Base-by-base conservation (phyloP, 2,888 invertebrate species). In the Steinernema carpocapsae region DNA sequence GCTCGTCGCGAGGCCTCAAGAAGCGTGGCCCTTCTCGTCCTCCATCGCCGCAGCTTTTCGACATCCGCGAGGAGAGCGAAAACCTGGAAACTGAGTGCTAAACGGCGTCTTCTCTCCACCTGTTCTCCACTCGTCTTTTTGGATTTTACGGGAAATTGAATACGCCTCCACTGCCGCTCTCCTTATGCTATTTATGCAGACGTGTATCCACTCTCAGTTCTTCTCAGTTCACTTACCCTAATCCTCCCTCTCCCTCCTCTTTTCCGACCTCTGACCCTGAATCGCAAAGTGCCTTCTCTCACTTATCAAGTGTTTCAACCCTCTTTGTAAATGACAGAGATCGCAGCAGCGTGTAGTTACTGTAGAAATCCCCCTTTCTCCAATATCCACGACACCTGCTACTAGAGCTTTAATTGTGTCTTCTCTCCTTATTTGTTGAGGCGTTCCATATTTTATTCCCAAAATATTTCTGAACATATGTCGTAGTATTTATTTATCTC, bases 41-140 rank as follows among this genome's bases (percentile, higher is more conserved):
- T 42, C 86, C 86, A 32, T 82, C 82, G 7, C 85, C 86, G 19
- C 86, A 85, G 72, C 81, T 86, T 43, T 86, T 86, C 80, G 86
- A 83, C 77, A 86, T 86, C 70, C 73, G 71, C 24, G 86, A 86
- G 76, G 86, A 85, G 73, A 80, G 81, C 52, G 77, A 77, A 10
- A 64, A 32, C 32, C 32, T 64, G 32, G 64, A 64, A 64, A 17
- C 29, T 32, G 64, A 64, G 37, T 64, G 64, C 64, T 64, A 32
- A 37, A 26, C 17, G 17, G 64, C 26, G 26, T 29, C 17, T 64
- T 64, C 32, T n/a, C n/a, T n/a, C n/a, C n/a, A n/a, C n/a, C n/a
- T n/a, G n/a, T n/a, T n/a, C n/a, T n/a, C n/a, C n/a, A 56, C 4
- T 56, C 56, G 4, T 26, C 24, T 7, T 56, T 4, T 56, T 32